Evolutionary conservation across 1,140 invertebrate genomes (phyloP).

Genomic region (Psilanteris sp.): DNA sequence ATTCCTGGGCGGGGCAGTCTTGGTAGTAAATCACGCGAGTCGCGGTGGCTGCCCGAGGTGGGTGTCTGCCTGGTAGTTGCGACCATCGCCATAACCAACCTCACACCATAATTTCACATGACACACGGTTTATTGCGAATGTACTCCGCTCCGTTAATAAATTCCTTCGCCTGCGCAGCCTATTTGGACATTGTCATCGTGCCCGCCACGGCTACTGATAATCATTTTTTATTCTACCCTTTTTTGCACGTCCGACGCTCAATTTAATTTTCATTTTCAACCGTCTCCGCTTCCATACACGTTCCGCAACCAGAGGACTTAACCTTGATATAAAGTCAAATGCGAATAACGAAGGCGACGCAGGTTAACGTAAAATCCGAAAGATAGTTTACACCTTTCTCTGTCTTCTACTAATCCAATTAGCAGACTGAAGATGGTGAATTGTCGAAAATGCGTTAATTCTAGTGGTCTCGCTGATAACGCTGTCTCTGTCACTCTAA

Average conservation of each 20-base stretch:
- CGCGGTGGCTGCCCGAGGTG: slow-evolving; percentile 63
- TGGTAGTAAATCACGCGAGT: slow-evolving; percentile 67
- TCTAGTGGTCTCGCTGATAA: too few relatives aligned
- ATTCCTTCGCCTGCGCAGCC: slow-evolving; percentile 72
- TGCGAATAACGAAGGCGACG: too few relatives aligned
- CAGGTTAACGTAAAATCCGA: too few relatives aligned
- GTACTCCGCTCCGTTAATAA: slow-evolving; percentile 75
- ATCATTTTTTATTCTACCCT: slow-evolving; percentile 43
- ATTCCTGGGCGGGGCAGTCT: slow-evolving; percentile 78
- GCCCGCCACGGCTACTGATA: slow-evolving; percentile 57
- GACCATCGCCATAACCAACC: slow-evolving; percentile 75
- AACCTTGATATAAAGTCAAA: too few relatives aligned
- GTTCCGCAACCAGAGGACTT: too few relatives aligned
- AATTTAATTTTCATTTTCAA: slow-evolving; percentile 40
- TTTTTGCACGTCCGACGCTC: slow-evolving; percentile 11
- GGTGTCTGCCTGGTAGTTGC: slow-evolving; percentile 73
- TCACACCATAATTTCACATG: slow-evolving; percentile 73
- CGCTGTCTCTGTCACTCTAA: too few relatives aligned
- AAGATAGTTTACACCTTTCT: too few relatives aligned
- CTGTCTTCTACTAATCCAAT: too few relatives aligned
- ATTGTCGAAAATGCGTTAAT: too few relatives aligned
- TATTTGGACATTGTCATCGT: slow-evolving; percentile 72
- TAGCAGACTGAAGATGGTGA: too few relatives aligned
- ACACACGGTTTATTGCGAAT: slow-evolving; percentile 78
- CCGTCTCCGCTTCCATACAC: slow-evolving; percentile 1